These are phyloP conservation scores for Erynnis tages DNA, from an alignment of 2,888 invertebrate species.

Conservation along the genomic window DNA sequence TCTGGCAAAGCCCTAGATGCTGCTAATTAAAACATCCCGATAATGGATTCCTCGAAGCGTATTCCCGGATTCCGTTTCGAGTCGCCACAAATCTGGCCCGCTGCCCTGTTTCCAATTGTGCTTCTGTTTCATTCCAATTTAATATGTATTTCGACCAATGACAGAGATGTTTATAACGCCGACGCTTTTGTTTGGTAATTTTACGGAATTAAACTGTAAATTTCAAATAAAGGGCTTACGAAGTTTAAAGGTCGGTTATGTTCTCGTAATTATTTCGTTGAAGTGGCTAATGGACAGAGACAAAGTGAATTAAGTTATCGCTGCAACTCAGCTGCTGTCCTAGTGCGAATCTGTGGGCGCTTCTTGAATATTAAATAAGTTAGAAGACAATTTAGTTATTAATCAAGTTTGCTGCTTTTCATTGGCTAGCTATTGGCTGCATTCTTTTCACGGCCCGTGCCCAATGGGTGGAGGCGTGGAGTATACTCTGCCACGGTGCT, in stretches of 20 bases:
- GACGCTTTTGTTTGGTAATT: neutral
- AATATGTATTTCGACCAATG: constrained; percentile 4
- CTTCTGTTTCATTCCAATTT: constrained; percentile 15
- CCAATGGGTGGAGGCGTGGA: too few relatives aligned
- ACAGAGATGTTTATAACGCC: constrained; percentile 1
- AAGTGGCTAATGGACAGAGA: constrained; percentile 4
- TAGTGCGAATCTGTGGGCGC: too few relatives aligned
- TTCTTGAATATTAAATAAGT: too few relatives aligned
- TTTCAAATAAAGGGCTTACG: constrained; percentile 8
- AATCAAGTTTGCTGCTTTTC: too few relatives aligned
- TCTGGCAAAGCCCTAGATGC: constrained; percentile 39
- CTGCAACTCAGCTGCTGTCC: too few relatives aligned
- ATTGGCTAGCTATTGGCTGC: too few relatives aligned
- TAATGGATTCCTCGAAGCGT: constrained; percentile 43
- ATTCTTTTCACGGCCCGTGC: too few relatives aligned
- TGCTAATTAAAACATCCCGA: constrained; percentile 59
- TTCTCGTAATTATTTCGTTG: neutral
- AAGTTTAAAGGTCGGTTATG: constrained; percentile 1
- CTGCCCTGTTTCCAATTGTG: neutral
- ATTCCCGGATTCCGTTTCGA: constrained; percentile 34
- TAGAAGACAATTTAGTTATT: too few relatives aligned
- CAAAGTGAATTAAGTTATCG: neutral
- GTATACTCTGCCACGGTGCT: too few relatives aligned
- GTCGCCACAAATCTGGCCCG: constrained; percentile 27
- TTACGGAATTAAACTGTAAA: constrained; percentile 5